phyloP scores from a whole-genome alignment of 2,888 invertebrate genomes.

The Cacoxenus indagator region DNA sequence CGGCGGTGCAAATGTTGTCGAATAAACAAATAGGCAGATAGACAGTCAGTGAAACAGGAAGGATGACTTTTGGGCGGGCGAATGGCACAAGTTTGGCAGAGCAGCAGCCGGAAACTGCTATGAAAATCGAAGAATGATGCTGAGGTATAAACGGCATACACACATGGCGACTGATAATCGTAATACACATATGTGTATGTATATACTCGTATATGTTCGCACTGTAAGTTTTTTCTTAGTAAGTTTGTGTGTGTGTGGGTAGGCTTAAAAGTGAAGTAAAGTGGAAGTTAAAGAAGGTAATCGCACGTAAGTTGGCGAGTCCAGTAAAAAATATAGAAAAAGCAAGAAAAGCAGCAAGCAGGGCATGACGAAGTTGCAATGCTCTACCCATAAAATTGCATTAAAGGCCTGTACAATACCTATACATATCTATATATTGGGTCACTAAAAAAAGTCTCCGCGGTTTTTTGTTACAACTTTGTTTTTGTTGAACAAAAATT shows the following conservation, averaged over 20 bases:
- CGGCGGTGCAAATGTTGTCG: background rate
- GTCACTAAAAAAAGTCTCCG: too few relatives aligned
- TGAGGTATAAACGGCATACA: background rate
- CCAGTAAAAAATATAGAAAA: background rate
- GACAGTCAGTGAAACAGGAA: background rate
- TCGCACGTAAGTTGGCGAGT: slow-evolving; percentile 42
- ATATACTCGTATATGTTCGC: slow-evolving; percentile 20
- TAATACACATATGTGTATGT: slow-evolving; percentile 11
- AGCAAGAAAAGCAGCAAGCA: background rate
- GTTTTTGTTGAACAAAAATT: too few relatives aligned
- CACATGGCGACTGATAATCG: background rate
- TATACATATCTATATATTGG: too few relatives aligned
- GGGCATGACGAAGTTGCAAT: background rate
- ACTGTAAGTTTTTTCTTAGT: background rate
- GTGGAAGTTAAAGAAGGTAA: slow-evolving; percentile 40
- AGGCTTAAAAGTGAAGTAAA: slow-evolving; percentile 50
- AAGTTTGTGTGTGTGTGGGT: slow-evolving; percentile 17
- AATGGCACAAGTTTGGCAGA: background rate
- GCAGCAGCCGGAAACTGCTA: background rate
- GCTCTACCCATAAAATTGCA: too few relatives aligned
- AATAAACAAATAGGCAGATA: background rate
- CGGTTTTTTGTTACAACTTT: too few relatives aligned
- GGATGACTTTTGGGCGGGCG: background rate
- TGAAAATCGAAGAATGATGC: background rate
- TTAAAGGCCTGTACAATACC: too few relatives aligned